Base-by-base conservation (phyloP, 2,797 vertebrate species). In the Phoebastria nigripes region DNA sequence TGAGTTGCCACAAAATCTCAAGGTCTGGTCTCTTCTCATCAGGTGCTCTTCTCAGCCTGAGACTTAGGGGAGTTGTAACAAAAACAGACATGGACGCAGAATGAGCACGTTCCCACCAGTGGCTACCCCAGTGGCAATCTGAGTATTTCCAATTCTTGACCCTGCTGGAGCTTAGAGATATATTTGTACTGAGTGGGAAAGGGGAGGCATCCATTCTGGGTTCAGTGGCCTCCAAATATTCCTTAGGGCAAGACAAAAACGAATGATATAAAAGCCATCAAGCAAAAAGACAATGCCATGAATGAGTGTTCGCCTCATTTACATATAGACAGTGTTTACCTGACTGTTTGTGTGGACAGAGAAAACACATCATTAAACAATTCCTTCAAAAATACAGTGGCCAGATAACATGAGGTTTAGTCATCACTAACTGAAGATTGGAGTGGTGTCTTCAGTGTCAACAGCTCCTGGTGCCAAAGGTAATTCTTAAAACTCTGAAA, bases 21-120 rank as follows among this genome's bases (percentile, higher is more conserved):
- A 73, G 76, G 81, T 69, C 66, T 87, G 82, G 47, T 95, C 56
- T 92, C 63, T 92, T 93, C 59, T 90, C 41, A 77, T 94, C 95
- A 95, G 47, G 31, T 62, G 15, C 9, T 82, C 24, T 70, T 87
- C 69, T 82, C 77, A 87, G 47, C 22, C 69, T 28, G 51, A 76
- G 66, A 51, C 22, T 73, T 71, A 39, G 51, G 26, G 22, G 20
- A 76, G 11, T 76, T 89, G 52, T 72, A 90, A 89, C 7, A 14
- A 78, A 74, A 78, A 55, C 12, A 62, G 65, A 90, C 80, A 74
- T 2, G 42, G 78, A 63, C 44, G 63, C 35, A 91, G 73, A 91
- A 90, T 42, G 26, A 90, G 39, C 5, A 2, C 1, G 8, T 72
- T 86, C 42, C 49, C n/a, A 46, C n/a, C 17, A 15, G 24, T 52